Conservation (phyloP, 2,113 vertebrate species). For the Lipophrys pholis region DNA sequence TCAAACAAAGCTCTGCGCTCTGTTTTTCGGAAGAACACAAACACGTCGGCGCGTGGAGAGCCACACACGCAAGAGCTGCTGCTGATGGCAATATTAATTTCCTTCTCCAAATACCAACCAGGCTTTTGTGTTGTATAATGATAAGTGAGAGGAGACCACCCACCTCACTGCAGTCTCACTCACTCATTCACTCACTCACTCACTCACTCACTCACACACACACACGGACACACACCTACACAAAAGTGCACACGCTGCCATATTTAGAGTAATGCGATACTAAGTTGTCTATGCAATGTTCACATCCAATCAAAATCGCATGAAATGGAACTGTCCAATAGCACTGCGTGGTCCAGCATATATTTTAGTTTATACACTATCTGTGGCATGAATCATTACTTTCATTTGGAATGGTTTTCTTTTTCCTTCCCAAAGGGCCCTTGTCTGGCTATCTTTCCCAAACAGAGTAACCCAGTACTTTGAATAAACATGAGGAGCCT, state of each 20-base stretch:
- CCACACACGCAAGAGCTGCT: constrained; percentile 62
- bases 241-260: constrained; percentile 46
- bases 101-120: constrained; percentile 92
- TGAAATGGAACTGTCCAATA: constrained; percentile 78
- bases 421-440: constrained; percentile 77
- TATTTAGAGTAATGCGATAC: constrained; percentile 88
- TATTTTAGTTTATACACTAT: constrained; percentile 82
- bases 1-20: constrained; percentile 57
- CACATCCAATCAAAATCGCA: constrained; percentile 83
- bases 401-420: constrained; percentile 81
- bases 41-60: constrained; percentile 42
- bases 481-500: constrained; percentile 83
- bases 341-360: constrained; percentile 64
- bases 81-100: constrained; percentile 87
- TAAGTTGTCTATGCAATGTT: constrained; percentile 85
- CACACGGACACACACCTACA: constrained; percentile 56
- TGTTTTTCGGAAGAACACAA: constrained; percentile 50
- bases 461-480: constrained; percentile 85
- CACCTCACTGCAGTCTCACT: constrained; percentile 82
- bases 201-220: constrained; percentile 38
- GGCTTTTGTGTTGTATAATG: constrained; percentile 83
- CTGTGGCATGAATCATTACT: constrained; percentile 83
- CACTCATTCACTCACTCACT: no score
- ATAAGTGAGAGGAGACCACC: constrained; percentile 91
- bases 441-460: constrained; percentile 83